These are phyloP conservation scores for Tethya wilhelma DNA, from an alignment of 37 sponge, comb jelly and placozoan species.

Conservation along the genomic window DNA sequence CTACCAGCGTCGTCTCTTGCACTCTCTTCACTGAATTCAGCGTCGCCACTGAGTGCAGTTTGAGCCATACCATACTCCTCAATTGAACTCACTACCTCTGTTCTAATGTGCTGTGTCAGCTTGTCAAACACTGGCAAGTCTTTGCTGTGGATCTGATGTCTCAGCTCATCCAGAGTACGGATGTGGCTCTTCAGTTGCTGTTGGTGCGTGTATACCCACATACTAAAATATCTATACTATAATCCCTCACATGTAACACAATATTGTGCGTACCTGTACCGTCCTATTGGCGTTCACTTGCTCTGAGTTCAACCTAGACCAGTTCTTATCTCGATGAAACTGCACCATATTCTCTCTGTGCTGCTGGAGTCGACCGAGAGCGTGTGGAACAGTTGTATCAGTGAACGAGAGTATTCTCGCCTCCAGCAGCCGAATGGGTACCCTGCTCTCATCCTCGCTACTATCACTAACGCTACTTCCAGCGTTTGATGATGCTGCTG, in stretches of 20 bases:
- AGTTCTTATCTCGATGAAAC: conserved; percentile 32
- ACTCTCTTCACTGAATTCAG: too few relatives aligned
- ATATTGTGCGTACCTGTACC: conserved; percentile 44
- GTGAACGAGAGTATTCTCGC: conserved; percentile 18
- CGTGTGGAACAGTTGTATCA: conserved; percentile 52
- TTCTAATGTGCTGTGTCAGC: conserved; percentile 11
- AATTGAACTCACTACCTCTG: conserved; percentile 32
- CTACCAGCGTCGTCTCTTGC: too few relatives aligned
- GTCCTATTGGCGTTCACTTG: conserved; percentile 69
- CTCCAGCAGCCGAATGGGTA: conserved; percentile 51
- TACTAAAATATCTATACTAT: background rate
- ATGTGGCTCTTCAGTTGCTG: conserved; percentile 76
- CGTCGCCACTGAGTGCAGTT: background rate
- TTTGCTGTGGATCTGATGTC: conserved; percentile 29
- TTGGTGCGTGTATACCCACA: background rate
- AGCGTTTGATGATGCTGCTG: background rate
- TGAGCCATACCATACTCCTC: conserved; percentile 32
- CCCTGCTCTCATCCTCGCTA: too few relatives aligned
- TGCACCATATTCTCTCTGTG: conserved; percentile 56
- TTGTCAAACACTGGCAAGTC: conserved; percentile 32
- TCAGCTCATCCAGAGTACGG: conserved; percentile 57
- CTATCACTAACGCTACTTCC: background rate
- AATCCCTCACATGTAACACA: background rate
- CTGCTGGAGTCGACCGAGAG: conserved; percentile 46
- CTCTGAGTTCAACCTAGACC: conserved; percentile 63